A percentile compares a stretch with the other conserved stretches of the same genome.
Evolutionary conservation across 35 echinoderm and acorn worm genomes (phyloP).

Genomic region (Stichopus chloronotus): DNA sequence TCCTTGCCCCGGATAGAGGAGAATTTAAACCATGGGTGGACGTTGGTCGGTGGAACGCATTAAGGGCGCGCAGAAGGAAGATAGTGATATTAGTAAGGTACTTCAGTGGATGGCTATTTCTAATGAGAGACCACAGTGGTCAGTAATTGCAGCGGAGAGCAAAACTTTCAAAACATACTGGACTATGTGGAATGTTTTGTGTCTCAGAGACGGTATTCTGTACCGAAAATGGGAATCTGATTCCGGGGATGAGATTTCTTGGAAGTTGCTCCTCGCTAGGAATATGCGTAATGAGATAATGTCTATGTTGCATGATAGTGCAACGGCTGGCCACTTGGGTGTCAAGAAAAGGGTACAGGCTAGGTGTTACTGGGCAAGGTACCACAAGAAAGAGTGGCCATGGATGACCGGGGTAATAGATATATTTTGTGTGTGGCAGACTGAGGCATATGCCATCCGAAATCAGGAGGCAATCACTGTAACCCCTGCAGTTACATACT

Average conservation of each 20-base stretch:
- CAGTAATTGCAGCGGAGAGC: neutral
- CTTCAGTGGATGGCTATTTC: slow-evolving; percentile 20
- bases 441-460: slow-evolving; percentile 73
- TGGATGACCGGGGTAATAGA: slow-evolving; percentile 71
- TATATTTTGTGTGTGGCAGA: slow-evolving; percentile 71
- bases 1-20: neutral
- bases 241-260: neutral
- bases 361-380: slow-evolving; percentile 46
- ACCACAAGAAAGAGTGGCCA: slow-evolving; percentile 35
- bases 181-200: neutral
- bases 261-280: slow-evolving; percentile 12
- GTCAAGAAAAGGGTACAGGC: slow-evolving; percentile 40
- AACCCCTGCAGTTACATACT: slow-evolving; percentile 40
- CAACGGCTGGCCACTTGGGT: slow-evolving; percentile 53
- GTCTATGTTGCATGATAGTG: slow-evolving; percentile 8
- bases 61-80: slow-evolving; percentile 3
- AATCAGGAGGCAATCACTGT: slow-evolving; percentile 56
- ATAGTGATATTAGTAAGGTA: neutral
- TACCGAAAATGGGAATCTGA: neutral
- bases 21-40: neutral
- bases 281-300: neutral
- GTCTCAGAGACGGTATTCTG: neutral
- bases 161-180: slow-evolving; percentile 31
- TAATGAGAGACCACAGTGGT: neutral
- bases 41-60: slow-evolving; percentile 20